phyloP scores from a whole-genome alignment of 2,113 vertebrate species.

The Percopsis transmontana region DNA sequence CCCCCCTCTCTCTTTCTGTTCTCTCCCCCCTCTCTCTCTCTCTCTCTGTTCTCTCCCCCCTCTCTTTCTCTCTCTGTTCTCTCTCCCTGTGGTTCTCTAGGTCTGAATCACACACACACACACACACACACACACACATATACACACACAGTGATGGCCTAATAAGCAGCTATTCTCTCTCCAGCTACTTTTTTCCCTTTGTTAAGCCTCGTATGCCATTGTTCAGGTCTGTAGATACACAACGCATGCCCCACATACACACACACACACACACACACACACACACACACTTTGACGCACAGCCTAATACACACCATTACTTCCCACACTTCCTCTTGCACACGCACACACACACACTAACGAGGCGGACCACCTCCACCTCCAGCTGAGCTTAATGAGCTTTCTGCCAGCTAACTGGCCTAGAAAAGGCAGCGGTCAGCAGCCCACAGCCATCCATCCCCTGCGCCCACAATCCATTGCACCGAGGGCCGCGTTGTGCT shows the following conservation, averaged over 20 bases:
- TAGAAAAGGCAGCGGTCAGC: conserved; percentile 61
- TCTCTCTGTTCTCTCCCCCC: background rate
- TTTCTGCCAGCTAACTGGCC: conserved; percentile 49
- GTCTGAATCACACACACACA: conserved; percentile 43
- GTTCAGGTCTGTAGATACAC: conserved; percentile 3
- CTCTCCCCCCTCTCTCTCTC: background rate
- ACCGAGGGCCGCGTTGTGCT: conserved; percentile 40
- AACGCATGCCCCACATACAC: background rate
- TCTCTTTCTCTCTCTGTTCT: conserved; percentile 14
- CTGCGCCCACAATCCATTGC: conserved; percentile 45
- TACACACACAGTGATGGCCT: conserved; percentile 31
- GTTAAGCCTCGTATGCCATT: conserved; percentile 13
- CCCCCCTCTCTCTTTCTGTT: background rate
- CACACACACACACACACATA: conserved; percentile 1
- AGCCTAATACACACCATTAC: conserved; percentile 10
- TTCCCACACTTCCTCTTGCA: conserved; percentile 12
- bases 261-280: background rate
- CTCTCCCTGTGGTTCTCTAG: conserved; percentile 11
- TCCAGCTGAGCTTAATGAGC: conserved; percentile 62
- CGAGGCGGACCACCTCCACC: conserved; percentile 43
- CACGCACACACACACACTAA: conserved; percentile 25
- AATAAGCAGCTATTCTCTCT: conserved; percentile 41
- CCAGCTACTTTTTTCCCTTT: conserved; percentile 18
- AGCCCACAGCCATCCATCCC: conserved; percentile 41
- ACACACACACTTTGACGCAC: conserved; percentile 12